A percentile compares a stretch with the other conserved stretches of the same genome.
Evolutionary conservation across 2,888 invertebrate species (phyloP).

Genomic region (Cantharis rufa): DNA sequence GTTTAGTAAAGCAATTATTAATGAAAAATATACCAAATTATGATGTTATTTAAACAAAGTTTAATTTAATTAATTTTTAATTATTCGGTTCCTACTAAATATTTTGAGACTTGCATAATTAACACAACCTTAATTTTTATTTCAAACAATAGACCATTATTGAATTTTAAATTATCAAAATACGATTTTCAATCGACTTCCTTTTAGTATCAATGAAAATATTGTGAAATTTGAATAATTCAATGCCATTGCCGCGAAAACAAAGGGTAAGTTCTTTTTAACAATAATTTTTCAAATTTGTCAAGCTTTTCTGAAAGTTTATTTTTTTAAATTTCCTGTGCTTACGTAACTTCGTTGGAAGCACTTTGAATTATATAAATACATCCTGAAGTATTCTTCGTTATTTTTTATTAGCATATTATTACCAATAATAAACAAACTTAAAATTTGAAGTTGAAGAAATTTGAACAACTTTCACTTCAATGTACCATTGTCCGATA

Average conservation of each 20-base stretch:
- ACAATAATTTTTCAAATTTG: not conserved
- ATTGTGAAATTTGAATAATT: conserved; percentile 1
- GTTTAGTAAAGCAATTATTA: not conserved
- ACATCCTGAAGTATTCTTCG: not conserved
- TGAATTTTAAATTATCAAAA: not conserved
- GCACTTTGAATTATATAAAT: not conserved
- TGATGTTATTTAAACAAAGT: not conserved
- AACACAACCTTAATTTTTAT: not conserved
- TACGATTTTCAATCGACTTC: not conserved
- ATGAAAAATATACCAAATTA: no score
- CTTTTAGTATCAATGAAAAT: not conserved
- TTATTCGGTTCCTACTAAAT: not conserved
- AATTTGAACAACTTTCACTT: not conserved
- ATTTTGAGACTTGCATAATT: not conserved
- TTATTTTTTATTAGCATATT: not conserved
- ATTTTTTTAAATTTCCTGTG: no score
- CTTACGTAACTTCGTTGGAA: not conserved
- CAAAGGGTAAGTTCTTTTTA: not conserved
- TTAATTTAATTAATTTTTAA: not conserved
- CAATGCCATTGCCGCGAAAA: not conserved
- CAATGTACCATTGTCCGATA: not conserved
- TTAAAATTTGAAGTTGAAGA: not conserved
- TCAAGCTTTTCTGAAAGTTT: no score
- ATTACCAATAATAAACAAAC: not conserved
- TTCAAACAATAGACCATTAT: not conserved